Percentiles rank a stretch among this genome's conserved stretches.
Conservation (phyloP, 35 echinoderm and acorn worm species). For the Amphiura filiformis region DNA sequence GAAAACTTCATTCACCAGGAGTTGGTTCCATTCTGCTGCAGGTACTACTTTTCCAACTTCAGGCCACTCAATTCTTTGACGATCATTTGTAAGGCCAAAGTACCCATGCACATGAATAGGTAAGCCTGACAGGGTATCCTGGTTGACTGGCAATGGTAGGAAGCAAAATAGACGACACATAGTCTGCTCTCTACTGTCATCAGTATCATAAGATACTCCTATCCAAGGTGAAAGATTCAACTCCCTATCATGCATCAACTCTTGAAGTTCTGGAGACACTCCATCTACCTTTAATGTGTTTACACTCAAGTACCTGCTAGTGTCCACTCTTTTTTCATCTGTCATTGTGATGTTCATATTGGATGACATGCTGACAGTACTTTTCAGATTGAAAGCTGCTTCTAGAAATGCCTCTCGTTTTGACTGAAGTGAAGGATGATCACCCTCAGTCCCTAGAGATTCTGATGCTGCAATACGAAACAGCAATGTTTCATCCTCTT, state of each 20-base stretch:
- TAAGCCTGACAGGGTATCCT: slow-evolving; percentile 58
- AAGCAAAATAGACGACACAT: slow-evolving; percentile 89
- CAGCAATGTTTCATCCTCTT: neutral
- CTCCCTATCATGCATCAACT: slow-evolving; percentile 35
- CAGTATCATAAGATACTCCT: slow-evolving; percentile 46
- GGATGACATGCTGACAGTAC: neutral
- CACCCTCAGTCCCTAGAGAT: neutral
- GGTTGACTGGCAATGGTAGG: slow-evolving; percentile 71
- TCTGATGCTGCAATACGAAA: neutral
- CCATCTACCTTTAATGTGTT: slow-evolving; percentile 9
- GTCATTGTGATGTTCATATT: slow-evolving; percentile 7
- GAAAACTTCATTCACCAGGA: slow-evolving; percentile 62
- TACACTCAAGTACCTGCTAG: slow-evolving; percentile 13
- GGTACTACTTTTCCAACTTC: slow-evolving; percentile 65
- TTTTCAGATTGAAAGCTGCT: neutral
- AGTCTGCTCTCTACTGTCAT: neutral
- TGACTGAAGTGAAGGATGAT: neutral
- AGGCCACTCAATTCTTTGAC: slow-evolving; percentile 84
- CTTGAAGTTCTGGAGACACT: slow-evolving; percentile 13
- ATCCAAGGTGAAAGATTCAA: slow-evolving; percentile 66
- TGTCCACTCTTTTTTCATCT: neutral
- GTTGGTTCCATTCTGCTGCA: slow-evolving; percentile 70
- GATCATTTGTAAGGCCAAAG: slow-evolving; percentile 82
- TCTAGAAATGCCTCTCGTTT: neutral
- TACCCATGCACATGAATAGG: slow-evolving; percentile 93